phyloP scores from a whole-genome alignment of 1,140 invertebrate species.

The Aricia agestis region DNA sequence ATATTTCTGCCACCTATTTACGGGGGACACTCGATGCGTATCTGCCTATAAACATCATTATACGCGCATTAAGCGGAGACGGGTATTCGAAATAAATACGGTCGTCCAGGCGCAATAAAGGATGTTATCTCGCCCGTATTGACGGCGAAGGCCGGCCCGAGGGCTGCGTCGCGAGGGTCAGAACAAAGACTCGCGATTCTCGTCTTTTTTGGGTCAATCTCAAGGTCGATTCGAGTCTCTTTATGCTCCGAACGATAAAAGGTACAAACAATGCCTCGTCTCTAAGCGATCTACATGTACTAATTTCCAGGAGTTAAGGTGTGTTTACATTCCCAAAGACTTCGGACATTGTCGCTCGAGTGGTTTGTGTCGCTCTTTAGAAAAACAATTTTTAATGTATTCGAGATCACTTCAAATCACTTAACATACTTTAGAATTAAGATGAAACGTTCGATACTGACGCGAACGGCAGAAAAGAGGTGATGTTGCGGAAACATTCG shows the following conservation, averaged over 20 bases:
- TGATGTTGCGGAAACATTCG: conserved; percentile 2
- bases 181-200: conserved; percentile 44
- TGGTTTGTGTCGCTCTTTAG: neutral
- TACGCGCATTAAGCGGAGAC: conserved; percentile 36
- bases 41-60: conserved; percentile 40
- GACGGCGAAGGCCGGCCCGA: conserved; percentile 38
- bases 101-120: conserved; percentile 37
- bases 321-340: neutral
- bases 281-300: conserved; percentile 28
- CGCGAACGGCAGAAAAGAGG: neutral
- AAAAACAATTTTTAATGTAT: conserved; percentile 9
- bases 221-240: conserved; percentile 43
- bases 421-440: conserved; percentile 4
- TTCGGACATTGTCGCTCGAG: neutral
- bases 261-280: conserved; percentile 21
- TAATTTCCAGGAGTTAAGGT: conserved; percentile 17
- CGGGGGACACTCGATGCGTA: conserved; percentile 35
- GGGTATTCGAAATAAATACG: conserved; percentile 41
- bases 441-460: neutral
- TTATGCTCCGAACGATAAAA: conserved; percentile 26
- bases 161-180: conserved; percentile 46
- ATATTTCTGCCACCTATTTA: conserved; percentile 29
- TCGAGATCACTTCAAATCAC: conserved; percentile 8
- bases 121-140: conserved; percentile 41
- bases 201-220: conserved; percentile 49